phyloP scores from a whole-genome alignment of 2,888 invertebrate genomes.

The Endotricha flammealis region DNA sequence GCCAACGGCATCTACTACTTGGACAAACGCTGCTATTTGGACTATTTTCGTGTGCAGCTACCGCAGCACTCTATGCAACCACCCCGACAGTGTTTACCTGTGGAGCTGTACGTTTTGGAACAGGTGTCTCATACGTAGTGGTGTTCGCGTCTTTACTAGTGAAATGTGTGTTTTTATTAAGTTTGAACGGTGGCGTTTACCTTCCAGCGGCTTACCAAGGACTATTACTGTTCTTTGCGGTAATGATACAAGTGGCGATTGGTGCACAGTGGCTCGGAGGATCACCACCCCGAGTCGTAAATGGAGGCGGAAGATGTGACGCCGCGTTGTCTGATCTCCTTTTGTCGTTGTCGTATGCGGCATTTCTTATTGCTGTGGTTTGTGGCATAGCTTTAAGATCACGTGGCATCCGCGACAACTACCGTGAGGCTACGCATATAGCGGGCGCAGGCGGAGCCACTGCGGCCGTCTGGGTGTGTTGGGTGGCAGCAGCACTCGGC shows the following conservation, averaged over 20 bases:
- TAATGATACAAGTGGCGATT: conserved; percentile 92
- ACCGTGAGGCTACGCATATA: conserved; percentile 94
- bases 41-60: conserved; percentile 87
- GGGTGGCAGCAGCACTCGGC: conserved; percentile 89
- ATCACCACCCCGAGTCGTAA: conserved; percentile 80
- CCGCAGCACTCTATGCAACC: conserved; percentile 87
- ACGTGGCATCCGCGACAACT: conserved; percentile 93
- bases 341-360: conserved; percentile 88
- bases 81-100: conserved; percentile 89
- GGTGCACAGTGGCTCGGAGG: conserved; percentile 91
- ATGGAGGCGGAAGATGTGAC: conserved; percentile 74
- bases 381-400: conserved; percentile 91
- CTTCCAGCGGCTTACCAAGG: conserved; percentile 95
- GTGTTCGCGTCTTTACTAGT: conserved; percentile 95
- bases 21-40: conserved; percentile 92
- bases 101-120: conserved; percentile 88
- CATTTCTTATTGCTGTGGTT: conserved; percentile 90
- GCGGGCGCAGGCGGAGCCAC: conserved; percentile 91
- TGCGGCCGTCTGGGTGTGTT: conserved; percentile 91
- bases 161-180: conserved; percentile 95
- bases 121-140: conserved; percentile 89
- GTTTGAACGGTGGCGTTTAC: conserved; percentile 93
- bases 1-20: conserved; percentile 89
- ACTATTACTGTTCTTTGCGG: conserved; percentile 91
- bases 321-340: conserved; percentile 85